Evolutionary conservation across 1,140 invertebrate species (phyloP).

Genomic region (Mercenaria mercenaria): DNA sequence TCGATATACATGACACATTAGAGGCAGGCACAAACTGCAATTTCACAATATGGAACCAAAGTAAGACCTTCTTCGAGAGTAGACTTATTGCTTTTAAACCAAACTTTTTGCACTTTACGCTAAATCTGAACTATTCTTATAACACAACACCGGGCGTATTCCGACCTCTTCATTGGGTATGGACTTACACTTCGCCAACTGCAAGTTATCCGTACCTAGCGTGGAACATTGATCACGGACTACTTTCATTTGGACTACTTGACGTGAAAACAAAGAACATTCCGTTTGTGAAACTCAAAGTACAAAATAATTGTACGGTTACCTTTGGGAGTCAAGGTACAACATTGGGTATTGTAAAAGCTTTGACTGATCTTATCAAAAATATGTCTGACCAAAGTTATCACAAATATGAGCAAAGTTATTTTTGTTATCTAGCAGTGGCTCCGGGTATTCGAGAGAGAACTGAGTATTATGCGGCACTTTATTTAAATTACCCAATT

Average conservation of each 20-base stretch:
- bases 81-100: background rate
- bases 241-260: no score
- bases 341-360: background rate
- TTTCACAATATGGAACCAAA: slow-evolving; percentile 9
- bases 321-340: background rate
- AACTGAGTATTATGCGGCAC: no score
- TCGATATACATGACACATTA: no score
- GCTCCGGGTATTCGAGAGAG: no score
- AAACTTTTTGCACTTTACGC: background rate
- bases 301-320: no score
- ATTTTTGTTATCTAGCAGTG: slow-evolving; percentile 49
- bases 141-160: slow-evolving; percentile 9
- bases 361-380: background rate
- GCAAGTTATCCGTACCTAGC: background rate
- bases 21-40: no score
- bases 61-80: slow-evolving; percentile 17
- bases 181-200: background rate
- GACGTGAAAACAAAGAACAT: slow-evolving; percentile 14
- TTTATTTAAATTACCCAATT: slow-evolving; percentile 37
- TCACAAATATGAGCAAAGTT: slow-evolving; percentile 13
- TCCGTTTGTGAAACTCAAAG: background rate
- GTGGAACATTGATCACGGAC: slow-evolving; percentile 32
- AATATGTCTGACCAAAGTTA: background rate
- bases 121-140: background rate
- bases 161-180: no score